These are phyloP conservation scores for Pomacea canaliculata DNA, from an alignment of 2,888 invertebrate species.

Conservation along the genomic window DNA sequence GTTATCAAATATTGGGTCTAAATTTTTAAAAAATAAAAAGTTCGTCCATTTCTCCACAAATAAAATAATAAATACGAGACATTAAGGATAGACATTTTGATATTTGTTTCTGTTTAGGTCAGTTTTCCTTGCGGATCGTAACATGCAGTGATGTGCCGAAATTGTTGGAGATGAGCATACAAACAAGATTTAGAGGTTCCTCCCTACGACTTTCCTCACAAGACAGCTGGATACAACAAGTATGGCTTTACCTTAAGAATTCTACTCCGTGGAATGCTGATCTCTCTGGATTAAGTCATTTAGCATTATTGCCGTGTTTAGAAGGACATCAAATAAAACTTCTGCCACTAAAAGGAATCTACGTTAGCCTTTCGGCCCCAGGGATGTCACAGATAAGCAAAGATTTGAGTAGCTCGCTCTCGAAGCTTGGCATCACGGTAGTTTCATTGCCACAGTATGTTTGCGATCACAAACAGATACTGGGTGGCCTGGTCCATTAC, in stretches of 20 bases:
- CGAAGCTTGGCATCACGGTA: conserved; percentile 17
- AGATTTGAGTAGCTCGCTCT: not conserved
- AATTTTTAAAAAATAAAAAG: no score
- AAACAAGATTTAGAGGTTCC: conserved; percentile 1
- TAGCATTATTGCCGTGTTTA: conserved; percentile 4
- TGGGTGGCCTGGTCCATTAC: conserved; percentile 25
- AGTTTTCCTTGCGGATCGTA: not conserved
- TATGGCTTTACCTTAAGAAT: conserved; percentile 6
- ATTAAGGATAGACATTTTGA: no score
- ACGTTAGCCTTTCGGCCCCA: conserved; percentile 4
- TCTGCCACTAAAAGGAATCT: conserved; percentile 29
- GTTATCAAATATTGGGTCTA: no score
- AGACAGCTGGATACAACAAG: conserved; percentile 10
- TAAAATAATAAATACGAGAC: no score
- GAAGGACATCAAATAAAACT: conserved; percentile 14
- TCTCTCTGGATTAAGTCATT: conserved; percentile 3
- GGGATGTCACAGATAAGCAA: conserved; percentile 8
- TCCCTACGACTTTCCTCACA: not conserved
- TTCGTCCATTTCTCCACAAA: no score
- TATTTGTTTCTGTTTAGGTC: not conserved
- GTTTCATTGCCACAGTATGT: conserved; percentile 21
- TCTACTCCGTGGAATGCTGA: not conserved
- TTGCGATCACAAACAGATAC: conserved; percentile 6
- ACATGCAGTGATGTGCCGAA: not conserved
- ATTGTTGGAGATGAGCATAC: conserved; percentile 5